A percentile compares a stretch with the other conserved stretches of the same genome.
These are phyloP conservation scores for Ovis aries DNA, from an alignment of 2,113 vertebrate genomes.

Conservation along the genomic window ARS-UI_Ramb_v3.0 NC_056054.1:40865001-40865500, in stretches of 20 bases:
- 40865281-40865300: background rate
- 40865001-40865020: background rate
- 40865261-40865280: background rate
- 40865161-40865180: background rate
- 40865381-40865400: background rate
- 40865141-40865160: background rate
- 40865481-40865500: background rate
- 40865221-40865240: background rate
- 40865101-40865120: background rate
- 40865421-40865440: background rate
- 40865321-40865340: background rate
- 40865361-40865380: background rate
- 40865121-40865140: background rate
- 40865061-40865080: background rate
- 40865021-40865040: background rate
- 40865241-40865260: background rate
- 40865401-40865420: background rate
- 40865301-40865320: background rate
- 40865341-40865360: background rate
- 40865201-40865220: background rate
- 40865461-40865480: background rate
- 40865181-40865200: background rate
- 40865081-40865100: background rate
- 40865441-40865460: background rate
- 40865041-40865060: background rate